These are phyloP conservation scores for Heterocephalus glaber DNA, from an alignment of 2,113 vertebrate genomes.

Conservation along the genomic window DNA sequence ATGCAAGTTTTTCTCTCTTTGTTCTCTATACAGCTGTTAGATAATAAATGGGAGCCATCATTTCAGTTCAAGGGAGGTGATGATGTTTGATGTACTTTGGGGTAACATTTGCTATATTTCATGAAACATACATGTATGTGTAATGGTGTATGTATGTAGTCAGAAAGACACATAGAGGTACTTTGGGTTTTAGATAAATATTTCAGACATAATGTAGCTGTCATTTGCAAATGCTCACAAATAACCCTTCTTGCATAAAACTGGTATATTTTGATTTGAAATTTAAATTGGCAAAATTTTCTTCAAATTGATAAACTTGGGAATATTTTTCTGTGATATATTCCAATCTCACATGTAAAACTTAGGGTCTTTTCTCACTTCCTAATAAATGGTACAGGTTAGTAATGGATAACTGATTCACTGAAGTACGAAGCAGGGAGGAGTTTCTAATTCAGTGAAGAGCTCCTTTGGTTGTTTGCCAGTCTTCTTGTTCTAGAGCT, in stretches of 20 bases:
- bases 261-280: neutral
- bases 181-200: neutral
- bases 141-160: neutral
- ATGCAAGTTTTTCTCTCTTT: neutral
- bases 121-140: neutral
- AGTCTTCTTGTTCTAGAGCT: neutral
- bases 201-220: neutral
- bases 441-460: neutral
- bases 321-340: neutral
- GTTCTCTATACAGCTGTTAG: neutral
- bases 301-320: neutral
- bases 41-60: neutral
- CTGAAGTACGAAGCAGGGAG: neutral
- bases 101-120: neutral
- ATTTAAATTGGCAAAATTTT: neutral
- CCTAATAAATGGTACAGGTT: neutral
- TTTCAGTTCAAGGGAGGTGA: neutral
- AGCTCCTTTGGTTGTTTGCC: neutral
- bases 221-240: neutral
- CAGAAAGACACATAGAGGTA: neutral
- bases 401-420: neutral
- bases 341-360: neutral
- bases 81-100: neutral
- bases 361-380: neutral
- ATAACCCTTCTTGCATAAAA: neutral